Percentiles rank a stretch among this genome's conserved stretches.
phyloP scores from a whole-genome alignment of 2,888 invertebrate species.

The Xanthia togata region DNA sequence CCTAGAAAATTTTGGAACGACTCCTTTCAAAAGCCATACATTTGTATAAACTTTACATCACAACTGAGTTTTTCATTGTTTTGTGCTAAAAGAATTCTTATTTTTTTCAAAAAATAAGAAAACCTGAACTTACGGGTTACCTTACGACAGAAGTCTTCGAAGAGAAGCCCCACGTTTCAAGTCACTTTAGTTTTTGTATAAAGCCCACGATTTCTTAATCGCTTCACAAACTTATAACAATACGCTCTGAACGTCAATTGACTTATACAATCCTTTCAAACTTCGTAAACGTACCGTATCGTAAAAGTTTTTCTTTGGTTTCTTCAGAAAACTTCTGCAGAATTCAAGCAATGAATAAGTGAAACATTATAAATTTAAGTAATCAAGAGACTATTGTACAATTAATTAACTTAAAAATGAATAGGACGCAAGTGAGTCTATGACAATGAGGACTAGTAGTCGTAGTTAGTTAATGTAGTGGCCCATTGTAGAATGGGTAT shows the following conservation, averaged over 20 bases:
- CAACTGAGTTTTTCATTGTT: constrained; percentile 32
- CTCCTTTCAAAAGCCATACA: constrained; percentile 14
- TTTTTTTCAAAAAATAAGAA: constrained; percentile 30
- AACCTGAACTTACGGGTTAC: constrained; percentile 57
- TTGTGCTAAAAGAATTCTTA: constrained; percentile 24
- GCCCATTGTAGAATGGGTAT: constrained; percentile 88
- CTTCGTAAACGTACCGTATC: constrained; percentile 73
- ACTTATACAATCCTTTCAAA: constrained; percentile 57
- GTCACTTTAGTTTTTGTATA: constrained; percentile 56
- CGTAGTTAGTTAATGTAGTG: constrained; percentile 75
- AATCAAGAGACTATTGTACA: constrained; percentile 53
- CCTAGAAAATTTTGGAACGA: constrained; percentile 14
- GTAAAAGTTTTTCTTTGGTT: constrained; percentile 56
- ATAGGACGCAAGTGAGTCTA: constrained; percentile 74
- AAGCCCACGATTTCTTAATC: constrained; percentile 62
- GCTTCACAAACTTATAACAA: constrained; percentile 66
- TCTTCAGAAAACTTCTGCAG: constrained; percentile 60
- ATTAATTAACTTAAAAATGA: constrained; percentile 67
- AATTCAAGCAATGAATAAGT: constrained; percentile 61
- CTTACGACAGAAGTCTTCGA: constrained; percentile 60
- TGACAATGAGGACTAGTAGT: constrained; percentile 74
- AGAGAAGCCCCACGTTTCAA: constrained; percentile 63
- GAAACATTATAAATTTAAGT: constrained; percentile 46
- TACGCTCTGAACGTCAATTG: constrained; percentile 66
- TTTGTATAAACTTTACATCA: constrained; percentile 30